Base-by-base conservation (phyloP, 2,113 vertebrate genomes). In the Brachionichthys hirsutus region DNA sequence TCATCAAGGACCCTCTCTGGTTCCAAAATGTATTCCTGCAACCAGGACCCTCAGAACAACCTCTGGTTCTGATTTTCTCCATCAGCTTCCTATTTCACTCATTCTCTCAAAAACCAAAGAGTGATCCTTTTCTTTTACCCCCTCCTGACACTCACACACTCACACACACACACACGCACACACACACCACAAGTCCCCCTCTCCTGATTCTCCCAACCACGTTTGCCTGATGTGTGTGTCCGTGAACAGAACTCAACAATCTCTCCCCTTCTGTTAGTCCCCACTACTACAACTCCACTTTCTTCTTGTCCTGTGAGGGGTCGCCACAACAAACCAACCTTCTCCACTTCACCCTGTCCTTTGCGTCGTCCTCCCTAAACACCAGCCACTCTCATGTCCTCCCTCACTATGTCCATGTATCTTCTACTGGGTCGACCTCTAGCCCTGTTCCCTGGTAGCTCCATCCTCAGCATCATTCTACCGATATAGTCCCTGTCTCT, bases 181-280 rank as follows among this genome's bases (percentile, higher is more conserved):
- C 42, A 57, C 18, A 5, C 34, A 55, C 71, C 74, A 58, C 67
- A 58, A 74, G 38, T 41, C 55, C 62, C 41, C 20, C 50, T 43
- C 20, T n/a, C 5, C 86, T 86, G 80, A 87, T 86, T 73, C 64
- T 52, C 59, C 48, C 40, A 57, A 88, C 86, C 86, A 67, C 82
- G 80, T 11, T 1, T 61, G 73, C 48, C 45, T 73, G 66, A 56
- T 66, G 24, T 30, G 24, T 30, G 24, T 30, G 24, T 30, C 5
- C 3, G 70, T 54, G 59, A 67, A 67, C 48, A 34, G 24, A 83
- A 64, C 48, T 54, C 42, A 19, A 50, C 54, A n/a, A 17, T 35
- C n/a, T n/a, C n/a, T n/a, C n/a, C n/a, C n/a, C n/a, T n/a, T n/a
- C n/a, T n/a, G n/a, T n/a, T n/a, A n/a, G n/a, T n/a, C n/a, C n/a